phyloP scores from a whole-genome alignment of 2,113 vertebrate species.

The Genyomyrus donnyi region DNA sequence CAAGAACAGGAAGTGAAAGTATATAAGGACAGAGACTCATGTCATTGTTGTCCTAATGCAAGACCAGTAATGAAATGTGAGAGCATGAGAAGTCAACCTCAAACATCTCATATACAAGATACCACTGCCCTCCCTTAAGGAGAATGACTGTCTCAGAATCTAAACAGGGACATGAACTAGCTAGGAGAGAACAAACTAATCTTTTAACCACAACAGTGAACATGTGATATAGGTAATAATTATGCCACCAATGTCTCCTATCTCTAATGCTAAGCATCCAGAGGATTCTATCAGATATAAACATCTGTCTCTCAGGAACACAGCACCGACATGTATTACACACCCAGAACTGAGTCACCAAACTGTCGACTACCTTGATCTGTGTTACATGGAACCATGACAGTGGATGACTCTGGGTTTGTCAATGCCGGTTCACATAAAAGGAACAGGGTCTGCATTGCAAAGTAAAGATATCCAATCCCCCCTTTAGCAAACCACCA shows the following conservation, averaged over 20 bases:
- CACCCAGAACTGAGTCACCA: background rate
- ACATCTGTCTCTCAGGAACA: background rate
- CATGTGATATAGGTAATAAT: background rate
- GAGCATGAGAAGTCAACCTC: background rate
- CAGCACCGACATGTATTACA: background rate
- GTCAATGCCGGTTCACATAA: background rate
- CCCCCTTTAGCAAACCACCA: background rate
- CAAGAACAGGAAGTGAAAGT: background rate
- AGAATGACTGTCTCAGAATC: background rate
- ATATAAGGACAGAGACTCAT: background rate
- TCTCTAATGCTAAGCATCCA: background rate
- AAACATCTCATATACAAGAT: background rate
- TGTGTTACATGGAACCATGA: background rate
- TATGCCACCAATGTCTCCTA: background rate
- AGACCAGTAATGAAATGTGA: background rate
- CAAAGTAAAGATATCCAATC: background rate
- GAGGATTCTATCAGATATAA: background rate
- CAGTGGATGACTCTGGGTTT: background rate
- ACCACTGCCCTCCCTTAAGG: background rate
- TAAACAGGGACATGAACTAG: background rate
- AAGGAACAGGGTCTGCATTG: background rate
- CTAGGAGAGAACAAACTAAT: background rate
- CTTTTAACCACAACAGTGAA: background rate
- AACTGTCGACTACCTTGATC: background rate
- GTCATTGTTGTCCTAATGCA: background rate